Evolutionary conservation across 2,797 vertebrate genomes (phyloP).

Genomic region (Crocodylus rhombifer): DNA sequence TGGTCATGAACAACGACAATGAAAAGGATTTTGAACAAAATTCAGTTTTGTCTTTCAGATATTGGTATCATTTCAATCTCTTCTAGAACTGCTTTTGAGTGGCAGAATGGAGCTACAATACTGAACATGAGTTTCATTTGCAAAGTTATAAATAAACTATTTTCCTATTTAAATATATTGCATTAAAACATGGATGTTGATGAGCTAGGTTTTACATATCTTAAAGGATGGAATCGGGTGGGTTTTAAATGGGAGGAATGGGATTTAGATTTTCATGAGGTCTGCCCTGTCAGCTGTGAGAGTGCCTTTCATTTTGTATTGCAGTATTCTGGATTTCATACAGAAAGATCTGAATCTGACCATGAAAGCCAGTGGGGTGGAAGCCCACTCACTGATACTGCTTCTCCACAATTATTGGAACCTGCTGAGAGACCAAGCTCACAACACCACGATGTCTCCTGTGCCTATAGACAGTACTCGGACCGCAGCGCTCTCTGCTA

Average conservation of each 20-base stretch:
- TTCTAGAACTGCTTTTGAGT: neutral
- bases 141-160: conserved; percentile 49
- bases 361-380: conserved; percentile 96
- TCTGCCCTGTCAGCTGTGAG: conserved; percentile 35
- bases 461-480: conserved; percentile 89
- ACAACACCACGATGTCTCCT: conserved; percentile 87
- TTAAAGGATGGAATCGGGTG: conserved; percentile 19
- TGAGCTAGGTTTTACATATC: conserved; percentile 23
- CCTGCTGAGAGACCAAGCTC: conserved; percentile 83
- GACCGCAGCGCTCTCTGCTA: conserved; percentile 89
- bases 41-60: neutral
- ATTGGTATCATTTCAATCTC: neutral
- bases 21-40: neutral
- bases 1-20: neutral
- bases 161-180: conserved; percentile 32
- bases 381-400: conserved; percentile 91
- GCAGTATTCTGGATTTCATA: conserved; percentile 93
- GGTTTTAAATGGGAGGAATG: neutral
- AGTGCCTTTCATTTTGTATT: conserved; percentile 60
- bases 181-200: neutral
- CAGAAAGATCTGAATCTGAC: conserved; percentile 93
- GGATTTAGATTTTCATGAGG: conserved; percentile 30
- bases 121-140: neutral
- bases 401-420: conserved; percentile 93
- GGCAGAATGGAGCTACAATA: neutral